Percentiles rank a stretch among this genome's conserved stretches.
Conservation (phyloP, 1,140 invertebrate species). For the Caenorhabditis tropicalis region DNA sequence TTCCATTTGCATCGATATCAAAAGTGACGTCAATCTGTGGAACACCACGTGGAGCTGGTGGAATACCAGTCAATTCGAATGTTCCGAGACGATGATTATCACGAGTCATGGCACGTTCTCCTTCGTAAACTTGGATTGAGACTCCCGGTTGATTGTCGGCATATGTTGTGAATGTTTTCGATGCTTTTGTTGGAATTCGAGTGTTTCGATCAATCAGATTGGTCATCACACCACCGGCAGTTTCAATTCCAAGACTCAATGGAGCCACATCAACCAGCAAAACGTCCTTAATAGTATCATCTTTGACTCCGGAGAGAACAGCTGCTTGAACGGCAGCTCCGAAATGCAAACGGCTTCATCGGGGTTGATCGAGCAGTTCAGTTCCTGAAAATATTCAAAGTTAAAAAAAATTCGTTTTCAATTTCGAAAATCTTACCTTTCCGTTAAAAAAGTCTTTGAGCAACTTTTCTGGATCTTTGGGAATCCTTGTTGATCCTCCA, state of each 20-base stretch:
- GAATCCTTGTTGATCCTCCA: conserved; percentile 82
- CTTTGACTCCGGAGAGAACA: conserved; percentile 76
- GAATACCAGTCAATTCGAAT: conserved; percentile 90
- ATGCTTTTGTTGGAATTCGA: conserved; percentile 78
- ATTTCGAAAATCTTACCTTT: conserved; percentile 78
- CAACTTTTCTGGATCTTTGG: conserved; percentile 79
- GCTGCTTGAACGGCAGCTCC: conserved; percentile 81
- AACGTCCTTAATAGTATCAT: conserved; percentile 75
- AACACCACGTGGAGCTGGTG: conserved; percentile 90
- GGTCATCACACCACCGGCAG: conserved; percentile 87
- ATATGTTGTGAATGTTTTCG: conserved; percentile 78
- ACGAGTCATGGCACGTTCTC: conserved; percentile 77
- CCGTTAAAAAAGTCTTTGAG: conserved; percentile 88
- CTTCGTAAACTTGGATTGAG: conserved; percentile 76
- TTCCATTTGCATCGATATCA: conserved; percentile 82
- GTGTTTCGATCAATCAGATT: conserved; percentile 78
- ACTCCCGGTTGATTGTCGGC: conserved; percentile 82
- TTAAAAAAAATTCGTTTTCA: conserved; percentile 79
- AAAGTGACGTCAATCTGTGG: conserved; percentile 88
- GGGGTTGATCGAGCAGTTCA: not conserved
- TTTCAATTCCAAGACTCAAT: conserved; percentile 93
- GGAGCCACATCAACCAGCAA: conserved; percentile 79
- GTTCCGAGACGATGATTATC: conserved; percentile 91
- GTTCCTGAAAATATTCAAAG: not conserved
- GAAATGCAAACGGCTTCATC: conserved; percentile 85